Evolutionary conservation across 2,797 vertebrate genomes (phyloP), one percentile per base, ranked within the genome.

Genomic region (Fratercula arctica): DNA sequence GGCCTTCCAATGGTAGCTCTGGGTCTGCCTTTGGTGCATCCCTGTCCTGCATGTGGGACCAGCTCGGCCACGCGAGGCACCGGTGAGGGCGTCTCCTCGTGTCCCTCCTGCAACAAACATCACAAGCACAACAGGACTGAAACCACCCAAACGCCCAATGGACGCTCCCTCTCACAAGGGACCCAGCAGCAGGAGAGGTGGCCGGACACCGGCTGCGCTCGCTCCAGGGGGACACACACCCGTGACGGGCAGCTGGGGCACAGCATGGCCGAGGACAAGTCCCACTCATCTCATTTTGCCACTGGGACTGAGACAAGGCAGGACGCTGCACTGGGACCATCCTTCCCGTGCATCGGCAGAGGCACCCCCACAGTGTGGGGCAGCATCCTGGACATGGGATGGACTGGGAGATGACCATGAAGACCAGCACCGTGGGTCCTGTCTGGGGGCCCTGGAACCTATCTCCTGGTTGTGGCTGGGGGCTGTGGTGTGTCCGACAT

Each of bases 181-280:
- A 85, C 74, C 35, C 35, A 35, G 46, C 28, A 61, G 43, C 41
- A 74, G 56, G 50, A 69, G 76, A n/a, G 20, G 56, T 48, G 63
- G 13, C 28, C 2, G 28, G 29, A 31, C 54, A 9, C 3, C 3
- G 14, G 16, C 26, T 54, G 50, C 3, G 7, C 31, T 74, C 0
- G 0, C 6, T 63, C 53, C 1, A 2, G 16, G 35, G 9, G 18
- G 25, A n/a, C 24, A 37, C 28, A 20, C 0, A 3, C n/a, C 78
- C 61, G 31, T 39, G 43, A 31, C 9, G 2, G 9, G 61, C 48
- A 74, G 21, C 61, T 85, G 63, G 23, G 54, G 16, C 64, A 64
- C 63, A 88, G 43, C 64, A 80, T 80, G 41, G 24, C 45, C 0
- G 1, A 57, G 73, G 50, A 46, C 20, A 53, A 67, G 18, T 90